Conservation (phyloP, 2,888 invertebrate genomes). For the Ectobius pallidus region DNA sequence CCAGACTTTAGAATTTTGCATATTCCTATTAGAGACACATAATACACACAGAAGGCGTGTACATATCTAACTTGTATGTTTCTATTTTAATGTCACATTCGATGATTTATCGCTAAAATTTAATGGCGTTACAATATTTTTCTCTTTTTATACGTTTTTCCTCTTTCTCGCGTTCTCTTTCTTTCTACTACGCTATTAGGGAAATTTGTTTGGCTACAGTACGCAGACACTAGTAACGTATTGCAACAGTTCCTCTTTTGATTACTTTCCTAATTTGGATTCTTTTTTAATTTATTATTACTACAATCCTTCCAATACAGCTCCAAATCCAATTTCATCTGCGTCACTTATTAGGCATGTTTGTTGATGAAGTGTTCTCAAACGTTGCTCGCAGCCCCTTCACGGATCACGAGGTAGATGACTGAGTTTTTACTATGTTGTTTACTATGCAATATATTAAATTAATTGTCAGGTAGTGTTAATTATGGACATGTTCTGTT, state of each 20-base stretch:
- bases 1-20: constrained; percentile 14
- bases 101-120: constrained; percentile 23
- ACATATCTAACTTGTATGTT: constrained; percentile 13
- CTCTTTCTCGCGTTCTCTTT: not conserved
- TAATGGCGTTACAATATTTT: constrained; percentile 26
- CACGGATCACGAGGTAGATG: too few species aligned
- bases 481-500: too few species aligned
- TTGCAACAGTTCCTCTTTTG: not conserved
- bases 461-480: too few species aligned
- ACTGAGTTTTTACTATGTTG: too few species aligned
- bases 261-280: not conserved
- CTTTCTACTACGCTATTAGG: constrained; percentile 19
- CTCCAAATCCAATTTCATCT: too few species aligned
- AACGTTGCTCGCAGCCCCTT: too few species aligned
- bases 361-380: too few species aligned
- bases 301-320: too few species aligned
- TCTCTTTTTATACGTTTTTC: not conserved
- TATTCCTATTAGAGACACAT: constrained; percentile 10
- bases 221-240: constrained; percentile 6
- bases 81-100: constrained; percentile 23
- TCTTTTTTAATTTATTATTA: not conserved
- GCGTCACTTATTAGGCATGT: too few species aligned
- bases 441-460: too few species aligned
- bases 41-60: constrained; percentile 23
- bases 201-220: constrained; percentile 19